Base-by-base conservation (phyloP, 2,113 vertebrate genomes). In the Pogona vitticeps region DNA sequence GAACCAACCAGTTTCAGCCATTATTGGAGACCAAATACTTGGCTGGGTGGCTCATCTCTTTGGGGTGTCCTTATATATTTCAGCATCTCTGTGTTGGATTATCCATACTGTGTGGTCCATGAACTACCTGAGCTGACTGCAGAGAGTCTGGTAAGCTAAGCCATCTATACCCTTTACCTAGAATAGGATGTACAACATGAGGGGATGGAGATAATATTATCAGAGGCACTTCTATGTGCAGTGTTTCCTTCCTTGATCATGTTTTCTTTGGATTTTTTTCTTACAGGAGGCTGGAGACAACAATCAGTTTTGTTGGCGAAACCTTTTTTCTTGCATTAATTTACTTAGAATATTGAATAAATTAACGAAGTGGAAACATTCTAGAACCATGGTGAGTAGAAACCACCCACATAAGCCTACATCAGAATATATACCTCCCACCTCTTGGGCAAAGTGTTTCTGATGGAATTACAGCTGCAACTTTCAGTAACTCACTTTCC, bases 301-400 rank as follows among this genome's bases (percentile, higher is more conserved):
- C 94, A 99, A 98, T 94, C 98, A 99, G 94, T 99, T 99, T 92
- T 99, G 99, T 94, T 99, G 99, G 99, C 96, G 99, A 92, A 99
- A 99, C 93, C 96, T 99, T 86, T 99, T 99, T 91, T 99, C 99
- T 42, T 99, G 99, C 90, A 99, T 99, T 8, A 99, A 99, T 93
- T 96, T 99, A 73, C 97, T 99, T 91, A 97, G 99, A 89, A 99
- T 99, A 92, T 96, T 99, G 33, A 99, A 99, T 96, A 99, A 99
- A 89, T 97, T 99, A 89, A 99, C 98, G 46, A 99, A 99, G 91
- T 99, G 99, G 99, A 99, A 99, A 78, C 99, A 99, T 89, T 99
- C 99, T 28, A 98, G 99, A 88, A 99, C 99, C 12, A 99, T 99
- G 99, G 99, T 99, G 92, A 96, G 95, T 87, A 40, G 23, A 63